Base-by-base conservation (phyloP, 2,113 vertebrate species). In the Nestor notabilis region DNA sequence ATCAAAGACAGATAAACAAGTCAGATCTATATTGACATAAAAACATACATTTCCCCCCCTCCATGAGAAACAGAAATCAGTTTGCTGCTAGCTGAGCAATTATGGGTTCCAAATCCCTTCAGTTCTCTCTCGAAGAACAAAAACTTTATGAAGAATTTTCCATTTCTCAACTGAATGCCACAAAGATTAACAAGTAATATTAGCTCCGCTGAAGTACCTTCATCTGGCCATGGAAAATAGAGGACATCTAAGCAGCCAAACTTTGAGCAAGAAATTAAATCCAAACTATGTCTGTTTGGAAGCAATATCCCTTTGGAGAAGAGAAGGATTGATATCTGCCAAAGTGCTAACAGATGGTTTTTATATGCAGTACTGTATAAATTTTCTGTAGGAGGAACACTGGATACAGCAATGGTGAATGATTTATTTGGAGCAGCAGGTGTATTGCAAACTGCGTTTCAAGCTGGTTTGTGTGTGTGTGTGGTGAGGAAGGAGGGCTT, bases 61-160 rank as follows among this genome's bases (percentile, higher is more conserved):
- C 39, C 61, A 6, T 9, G 82, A 71, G 52, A 79, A 82, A 10
- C 27, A 33, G 9, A 25, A 25, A 41, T 81, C 75, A 16, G 47
- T 29, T 31, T 23, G 37, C 14, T 31, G 43, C 89, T 56, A 12
- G 60, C 93, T 86, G 55, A 83, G 61, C 24, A 27, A 19, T 16
- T 56, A 39, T 43, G 64, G 24, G 39, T 19, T 93, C 74, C 91
- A 56, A 64, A 71, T 16, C 70, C 52, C 58, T 24, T 35, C 80
- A 11, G 11, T 14, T 70, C 56, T 87, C 91, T 64, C 89, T 85
- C 65, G 9, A 91, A 93, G 95, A 93, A 87, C 65, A 72, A 93
- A 92, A 82, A 28, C 44, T 72, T 63, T 11, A 56, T 47, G 64
- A 68, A 44, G 79, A 69, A 64, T 95, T 96, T 96, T 87, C 93